These are phyloP conservation scores for Perizoma flavofasciatum DNA, from an alignment of 2,888 invertebrate species.

Conservation along the genomic window DNA sequence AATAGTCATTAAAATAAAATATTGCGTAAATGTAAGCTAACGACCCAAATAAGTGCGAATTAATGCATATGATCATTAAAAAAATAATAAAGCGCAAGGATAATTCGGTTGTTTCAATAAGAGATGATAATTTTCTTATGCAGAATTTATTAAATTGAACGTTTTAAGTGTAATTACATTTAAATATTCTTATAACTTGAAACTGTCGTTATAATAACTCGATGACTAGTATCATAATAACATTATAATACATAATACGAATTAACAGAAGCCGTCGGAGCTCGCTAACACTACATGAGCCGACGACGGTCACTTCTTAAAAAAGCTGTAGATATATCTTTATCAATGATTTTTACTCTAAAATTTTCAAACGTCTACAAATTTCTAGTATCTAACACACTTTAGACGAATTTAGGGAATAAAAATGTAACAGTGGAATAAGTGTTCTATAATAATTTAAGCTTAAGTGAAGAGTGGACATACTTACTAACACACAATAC, in stretches of 20 bases:
- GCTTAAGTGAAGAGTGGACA: slow-evolving; percentile 36
- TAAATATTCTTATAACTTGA: slow-evolving; percentile 69
- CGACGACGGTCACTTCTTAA: slow-evolving; percentile 24
- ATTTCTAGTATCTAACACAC: slow-evolving; percentile 37
- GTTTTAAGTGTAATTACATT: slow-evolving; percentile 74
- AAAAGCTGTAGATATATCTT: slow-evolving; percentile 29
- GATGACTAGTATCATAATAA: slow-evolving; percentile 72
- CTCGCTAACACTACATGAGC: slow-evolving; percentile 38
- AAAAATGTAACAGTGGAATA: slow-evolving; percentile 39
- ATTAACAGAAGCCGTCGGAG: slow-evolving; percentile 38
- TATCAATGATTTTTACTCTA: slow-evolving; percentile 20
- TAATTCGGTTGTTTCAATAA: slow-evolving; percentile 56
- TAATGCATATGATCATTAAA: slow-evolving; percentile 54
- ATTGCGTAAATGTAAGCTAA: slow-evolving; percentile 54
- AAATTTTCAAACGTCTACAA: slow-evolving; percentile 34
- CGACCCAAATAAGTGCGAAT: background rate
- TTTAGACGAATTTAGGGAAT: slow-evolving; percentile 29
- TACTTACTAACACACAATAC: slow-evolving; percentile 19
- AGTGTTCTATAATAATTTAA: slow-evolving; percentile 32
- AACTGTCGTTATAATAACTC: slow-evolving; percentile 75
- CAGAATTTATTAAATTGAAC: slow-evolving; percentile 80
- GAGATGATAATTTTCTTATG: slow-evolving; percentile 62
- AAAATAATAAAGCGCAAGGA: slow-evolving; percentile 17
- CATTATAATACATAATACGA: slow-evolving; percentile 55
- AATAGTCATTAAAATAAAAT: slow-evolving; percentile 34